A percentile compares a stretch with the other conserved stretches of the same genome.
Evolutionary conservation across 2,888 invertebrate genomes (phyloP).

Genomic region (Agrotis exclamationis): DNA sequence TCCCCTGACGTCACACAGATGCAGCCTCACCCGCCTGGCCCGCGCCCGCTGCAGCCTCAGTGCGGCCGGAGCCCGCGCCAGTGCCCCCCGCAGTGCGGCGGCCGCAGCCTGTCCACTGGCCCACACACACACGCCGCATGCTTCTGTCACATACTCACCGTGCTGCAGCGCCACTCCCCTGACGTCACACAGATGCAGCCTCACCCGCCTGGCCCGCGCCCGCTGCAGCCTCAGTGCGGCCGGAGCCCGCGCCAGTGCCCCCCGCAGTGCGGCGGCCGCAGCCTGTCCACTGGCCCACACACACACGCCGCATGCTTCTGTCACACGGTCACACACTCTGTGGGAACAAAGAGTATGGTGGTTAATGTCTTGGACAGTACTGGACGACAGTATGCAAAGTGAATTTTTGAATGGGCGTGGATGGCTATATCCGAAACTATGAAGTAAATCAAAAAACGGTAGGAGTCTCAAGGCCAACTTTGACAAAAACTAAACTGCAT

Average conservation of each 20-base stretch:
- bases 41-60: constrained; percentile 67
- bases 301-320: constrained; percentile 81
- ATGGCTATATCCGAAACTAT: no score
- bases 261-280: constrained; percentile 77
- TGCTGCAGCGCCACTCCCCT: constrained; percentile 75
- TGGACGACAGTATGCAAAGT: no score
- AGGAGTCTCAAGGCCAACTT: no score
- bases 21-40: constrained; percentile 87
- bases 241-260: constrained; percentile 75
- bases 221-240: constrained; percentile 69
- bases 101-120: constrained; percentile 74
- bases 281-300: constrained; percentile 79
- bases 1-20: constrained; percentile 68
- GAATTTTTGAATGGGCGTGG: no score
- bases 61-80: constrained; percentile 72
- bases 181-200: constrained; percentile 74
- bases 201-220: constrained; percentile 84
- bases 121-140: constrained; percentile 83
- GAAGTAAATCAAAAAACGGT: no score
- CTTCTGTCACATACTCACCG: constrained; percentile 80
- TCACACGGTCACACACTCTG: constrained; percentile 83
- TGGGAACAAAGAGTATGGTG: no score
- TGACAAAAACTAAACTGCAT: no score
- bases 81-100: constrained; percentile 78
- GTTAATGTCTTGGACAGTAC: no score